Evolutionary conservation across 1,140 invertebrate genomes (phyloP).

Genomic region (Telenomus remus): DNA sequence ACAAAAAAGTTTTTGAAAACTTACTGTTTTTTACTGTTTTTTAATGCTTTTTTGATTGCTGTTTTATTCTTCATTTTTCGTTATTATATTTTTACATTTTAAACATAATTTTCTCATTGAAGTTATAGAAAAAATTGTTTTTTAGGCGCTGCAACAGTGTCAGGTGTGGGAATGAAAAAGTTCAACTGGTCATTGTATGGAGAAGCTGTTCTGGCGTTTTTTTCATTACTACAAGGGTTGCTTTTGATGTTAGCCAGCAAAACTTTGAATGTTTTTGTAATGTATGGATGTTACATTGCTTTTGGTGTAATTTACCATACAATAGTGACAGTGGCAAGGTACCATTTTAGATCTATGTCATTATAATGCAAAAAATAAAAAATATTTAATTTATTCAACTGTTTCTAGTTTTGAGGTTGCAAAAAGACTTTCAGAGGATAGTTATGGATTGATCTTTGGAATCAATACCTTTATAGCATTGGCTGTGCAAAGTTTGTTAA

Average conservation of each 20-base stretch:
- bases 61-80: too few species aligned
- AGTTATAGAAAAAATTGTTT: not conserved
- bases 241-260: slow-evolving; percentile 80
- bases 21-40: too few species aligned
- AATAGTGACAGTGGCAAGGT: slow-evolving; percentile 91
- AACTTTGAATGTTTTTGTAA: slow-evolving; percentile 80
- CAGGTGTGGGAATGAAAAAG: slow-evolving; percentile 74
- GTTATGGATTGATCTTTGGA: slow-evolving; percentile 93
- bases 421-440: slow-evolving; percentile 84
- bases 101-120: too few species aligned
- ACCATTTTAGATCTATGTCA: slow-evolving; percentile 6
- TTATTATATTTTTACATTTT: too few species aligned
- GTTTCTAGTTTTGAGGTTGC: slow-evolving; percentile 87
- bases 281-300: slow-evolving; percentile 85
- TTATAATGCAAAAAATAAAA: too few species aligned
- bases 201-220: slow-evolving; percentile 76
- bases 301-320: slow-evolving; percentile 88
- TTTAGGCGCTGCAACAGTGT: slow-evolving; percentile 74
- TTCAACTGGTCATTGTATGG: slow-evolving; percentile 78
- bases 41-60: not conserved
- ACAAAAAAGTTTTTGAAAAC: not conserved
- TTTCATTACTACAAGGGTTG: slow-evolving; percentile 80
- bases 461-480: slow-evolving; percentile 90
- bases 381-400: too few species aligned
- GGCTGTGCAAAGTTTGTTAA: slow-evolving; percentile 85